phyloP scores from a whole-genome alignment of 2,797 vertebrate species.

The Poecile montanus region DNA sequence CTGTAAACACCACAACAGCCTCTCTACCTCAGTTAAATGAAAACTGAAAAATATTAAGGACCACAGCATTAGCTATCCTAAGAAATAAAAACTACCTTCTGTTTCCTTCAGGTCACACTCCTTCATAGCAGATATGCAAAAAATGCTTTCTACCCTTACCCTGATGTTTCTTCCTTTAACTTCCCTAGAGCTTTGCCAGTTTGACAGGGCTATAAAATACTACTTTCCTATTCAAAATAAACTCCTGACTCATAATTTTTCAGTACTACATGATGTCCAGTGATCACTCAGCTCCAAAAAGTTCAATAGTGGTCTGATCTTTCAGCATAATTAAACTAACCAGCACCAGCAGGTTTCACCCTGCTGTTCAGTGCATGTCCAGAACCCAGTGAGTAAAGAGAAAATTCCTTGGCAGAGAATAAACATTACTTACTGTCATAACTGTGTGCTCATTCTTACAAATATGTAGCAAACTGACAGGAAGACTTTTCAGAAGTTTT shows the following conservation, averaged over 20 bases:
- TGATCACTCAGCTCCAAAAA: not conserved
- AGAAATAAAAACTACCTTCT: not conserved
- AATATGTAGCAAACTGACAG: not conserved
- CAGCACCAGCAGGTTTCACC: not conserved
- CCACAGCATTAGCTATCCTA: not conserved
- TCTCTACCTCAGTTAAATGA: not conserved
- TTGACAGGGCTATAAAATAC: not conserved
- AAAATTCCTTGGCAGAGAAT: not conserved
- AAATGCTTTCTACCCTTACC: not conserved
- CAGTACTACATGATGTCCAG: not conserved
- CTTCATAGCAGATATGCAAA: not conserved
- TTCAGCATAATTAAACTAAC: not conserved
- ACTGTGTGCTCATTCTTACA: not conserved
- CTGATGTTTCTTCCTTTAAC: not conserved
- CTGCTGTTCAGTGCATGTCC: not conserved
- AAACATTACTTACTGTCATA: not conserved
- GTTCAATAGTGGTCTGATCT: not conserved
- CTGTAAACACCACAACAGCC: not conserved
- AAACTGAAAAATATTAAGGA: not conserved
- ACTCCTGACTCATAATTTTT: not conserved
- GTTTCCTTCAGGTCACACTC: not conserved
- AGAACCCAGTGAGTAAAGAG: not conserved
- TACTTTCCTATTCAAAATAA: not conserved
- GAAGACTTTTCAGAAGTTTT: not conserved
- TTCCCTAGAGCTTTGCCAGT: not conserved